A percentile compares a stretch with the other conserved stretches of the same genome.
These are phyloP conservation scores for Boleophthalmus pectinirostris DNA, from an alignment of 2,113 vertebrate genomes.

Conservation along the genomic window DNA sequence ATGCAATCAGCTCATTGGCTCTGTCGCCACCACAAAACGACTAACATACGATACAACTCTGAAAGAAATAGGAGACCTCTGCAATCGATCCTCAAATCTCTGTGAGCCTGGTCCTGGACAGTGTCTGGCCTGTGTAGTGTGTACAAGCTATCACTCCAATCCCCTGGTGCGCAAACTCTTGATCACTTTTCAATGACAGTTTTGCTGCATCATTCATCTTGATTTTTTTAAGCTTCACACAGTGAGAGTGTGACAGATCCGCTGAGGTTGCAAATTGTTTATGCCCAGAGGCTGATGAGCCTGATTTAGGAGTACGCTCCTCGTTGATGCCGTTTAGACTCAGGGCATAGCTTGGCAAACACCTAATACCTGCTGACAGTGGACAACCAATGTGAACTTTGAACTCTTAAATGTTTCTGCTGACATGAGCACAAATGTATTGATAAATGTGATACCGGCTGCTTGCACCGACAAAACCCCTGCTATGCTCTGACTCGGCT, in stretches of 20 bases:
- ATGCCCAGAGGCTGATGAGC: slow-evolving; percentile 14
- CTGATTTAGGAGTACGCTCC: slow-evolving; percentile 7
- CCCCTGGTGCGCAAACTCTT: slow-evolving; percentile 4
- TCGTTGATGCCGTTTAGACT: slow-evolving; percentile 10
- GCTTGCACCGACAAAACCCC: slow-evolving; percentile 6
- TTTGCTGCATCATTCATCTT: slow-evolving; percentile 9
- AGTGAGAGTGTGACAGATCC: slow-evolving; percentile 7
- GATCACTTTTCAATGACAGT: slow-evolving; percentile 13
- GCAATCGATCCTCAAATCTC: background rate
- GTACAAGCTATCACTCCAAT: background rate
- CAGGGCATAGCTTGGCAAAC: slow-evolving; percentile 11
- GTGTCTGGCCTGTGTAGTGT: slow-evolving; percentile 1
- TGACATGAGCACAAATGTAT: slow-evolving; percentile 11
- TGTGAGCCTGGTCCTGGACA: background rate
- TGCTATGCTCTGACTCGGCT: slow-evolving; percentile 2
- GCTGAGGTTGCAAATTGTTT: slow-evolving; percentile 13
- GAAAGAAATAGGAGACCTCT: background rate
- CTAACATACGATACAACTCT: slow-evolving; percentile 16
- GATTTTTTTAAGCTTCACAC: slow-evolving; percentile 10
- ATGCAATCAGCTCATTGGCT: slow-evolving; percentile 28
- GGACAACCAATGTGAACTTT: slow-evolving; percentile 12
- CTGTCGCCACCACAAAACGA: slow-evolving; percentile 22
- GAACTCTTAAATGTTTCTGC: slow-evolving; percentile 11
- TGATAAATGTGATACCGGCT: slow-evolving; percentile 10
- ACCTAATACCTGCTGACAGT: slow-evolving; percentile 12